Conservation (phyloP, 2,797 vertebrate genomes). For the Anabas testudineus region DNA sequence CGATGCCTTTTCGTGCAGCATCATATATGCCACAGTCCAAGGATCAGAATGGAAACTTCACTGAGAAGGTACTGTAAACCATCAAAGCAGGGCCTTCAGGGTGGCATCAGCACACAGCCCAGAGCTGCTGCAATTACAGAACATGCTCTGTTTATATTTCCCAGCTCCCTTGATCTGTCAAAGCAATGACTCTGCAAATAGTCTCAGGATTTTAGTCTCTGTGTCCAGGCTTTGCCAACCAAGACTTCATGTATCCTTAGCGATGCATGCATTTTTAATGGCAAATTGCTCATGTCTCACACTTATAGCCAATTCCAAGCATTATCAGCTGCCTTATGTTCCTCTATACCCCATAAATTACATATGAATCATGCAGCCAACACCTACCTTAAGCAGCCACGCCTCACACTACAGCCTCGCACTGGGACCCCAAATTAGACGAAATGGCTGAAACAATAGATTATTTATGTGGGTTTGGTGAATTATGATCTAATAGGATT, state of each 20-base stretch:
- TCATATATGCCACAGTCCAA: constrained; percentile 75
- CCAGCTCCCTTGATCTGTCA: constrained; percentile 78
- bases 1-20: constrained; percentile 65
- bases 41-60: constrained; percentile 81
- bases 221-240: constrained; percentile 74
- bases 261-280: constrained; percentile 54
- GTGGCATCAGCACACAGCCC: constrained; percentile 73
- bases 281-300: constrained; percentile 53
- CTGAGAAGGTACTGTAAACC: constrained; percentile 79
- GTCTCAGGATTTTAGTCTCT: constrained; percentile 69
- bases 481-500: constrained; percentile 32
- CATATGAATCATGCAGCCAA: constrained; percentile 39
- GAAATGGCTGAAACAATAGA: constrained; percentile 52
- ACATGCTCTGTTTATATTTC: constrained; percentile 81
- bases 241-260: constrained; percentile 73
- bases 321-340: constrained; percentile 52
- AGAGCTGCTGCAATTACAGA: constrained; percentile 78
- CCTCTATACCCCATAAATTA: constrained; percentile 29
- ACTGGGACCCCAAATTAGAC: constrained; percentile 39
- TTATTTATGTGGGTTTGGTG: constrained; percentile 25
- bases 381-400: constrained; percentile 20
- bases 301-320: constrained; percentile 42
- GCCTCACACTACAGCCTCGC: constrained; percentile 6
- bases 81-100: constrained; percentile 76
- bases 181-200: constrained; percentile 78